Base-by-base conservation (phyloP, 2,888 invertebrate genomes). In the Cataglyphis cursor region DNA sequence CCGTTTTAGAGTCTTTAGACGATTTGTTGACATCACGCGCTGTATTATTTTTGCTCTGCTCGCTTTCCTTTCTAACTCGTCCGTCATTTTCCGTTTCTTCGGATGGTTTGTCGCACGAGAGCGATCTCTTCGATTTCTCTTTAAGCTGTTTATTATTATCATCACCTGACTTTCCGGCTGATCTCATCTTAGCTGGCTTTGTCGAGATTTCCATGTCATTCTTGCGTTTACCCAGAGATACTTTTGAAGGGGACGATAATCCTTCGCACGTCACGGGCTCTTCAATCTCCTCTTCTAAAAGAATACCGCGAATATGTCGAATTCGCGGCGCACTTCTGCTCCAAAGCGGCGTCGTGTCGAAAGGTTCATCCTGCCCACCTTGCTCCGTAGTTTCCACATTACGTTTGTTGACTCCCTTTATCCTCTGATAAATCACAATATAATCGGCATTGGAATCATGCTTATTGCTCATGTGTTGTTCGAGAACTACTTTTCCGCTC, bases 261-360 rank as follows among this genome's bases (percentile, higher is more conserved):
- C n/a, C n/a, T 15, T 87, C 85, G 66, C 80, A 82, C 73, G 35
- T 68, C 21, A 24, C 15, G 5, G 73, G 73, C 0, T 31, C 3
- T 95, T 95, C 89, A 24, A 91, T 92, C 57, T 95, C 95, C 48
- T 96, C 96, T 66, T 96, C 96, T 88, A 96, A 95, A 21, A 96
- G 94, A 85, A 96, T 96, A 75, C 96, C 96, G 0, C 96, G 95
- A 85, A 96, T 96, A 87, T 96, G 96, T 44, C 96, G 96, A 18
- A 96, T 95, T 31, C 96, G 94, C 0, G 95, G 95, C 94, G 96
- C 96, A 87, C 96, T 96, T 21, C 96, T 95, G 66, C 95, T 95
- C 97, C 97, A 97, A n/a, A 97, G 92, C 0, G 96, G 96, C 1
- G 96, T 96, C 1, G 96, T 96, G 88, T 96, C 96, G 85, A 96